Conservation (phyloP, 2,888 invertebrate genomes). For the Emesis furor region DNA sequence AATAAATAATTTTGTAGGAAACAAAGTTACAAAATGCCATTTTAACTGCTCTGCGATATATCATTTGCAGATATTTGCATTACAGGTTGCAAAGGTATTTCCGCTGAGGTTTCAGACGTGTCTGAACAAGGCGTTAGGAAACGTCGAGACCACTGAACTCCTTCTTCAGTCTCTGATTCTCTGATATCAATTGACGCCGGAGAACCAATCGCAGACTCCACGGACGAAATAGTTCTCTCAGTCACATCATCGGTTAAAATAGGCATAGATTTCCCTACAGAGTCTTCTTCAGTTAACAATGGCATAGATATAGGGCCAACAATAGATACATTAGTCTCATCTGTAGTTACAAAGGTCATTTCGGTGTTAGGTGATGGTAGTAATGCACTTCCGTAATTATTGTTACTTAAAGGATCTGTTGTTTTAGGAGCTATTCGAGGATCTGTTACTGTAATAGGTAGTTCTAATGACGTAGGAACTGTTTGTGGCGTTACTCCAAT, state of each 20-base stretch:
- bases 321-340: conserved; percentile 82
- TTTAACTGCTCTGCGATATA: conserved; percentile 83
- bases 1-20: conserved; percentile 58
- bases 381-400: conserved; percentile 80
- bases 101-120: conserved; percentile 85
- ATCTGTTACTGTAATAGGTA: conserved; percentile 96
- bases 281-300: conserved; percentile 90
- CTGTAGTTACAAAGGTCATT: conserved; percentile 82
- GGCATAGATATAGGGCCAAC: conserved; percentile 92
- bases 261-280: conserved; percentile 85
- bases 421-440: conserved; percentile 94
- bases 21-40: conserved; percentile 5
- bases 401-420: conserved; percentile 84
- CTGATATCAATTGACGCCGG: conserved; percentile 82
- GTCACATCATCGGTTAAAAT: conserved; percentile 86
- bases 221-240: conserved; percentile 81
- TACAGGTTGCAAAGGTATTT: conserved; percentile 86
- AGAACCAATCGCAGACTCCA: conserved; percentile 81
- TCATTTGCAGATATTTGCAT: conserved; percentile 85
- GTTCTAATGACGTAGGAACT: conserved; percentile 94
- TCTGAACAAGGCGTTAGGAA: conserved; percentile 85
- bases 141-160: conserved; percentile 82
- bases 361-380: conserved; percentile 85
- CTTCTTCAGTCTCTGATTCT: conserved; percentile 82
- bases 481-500: conserved; percentile 91